Evolutionary conservation across 2,797 vertebrate genomes (phyloP), one percentile per base, ranked within the genome.

Genomic region (Phaenicophaeus curvirostris): DNA sequence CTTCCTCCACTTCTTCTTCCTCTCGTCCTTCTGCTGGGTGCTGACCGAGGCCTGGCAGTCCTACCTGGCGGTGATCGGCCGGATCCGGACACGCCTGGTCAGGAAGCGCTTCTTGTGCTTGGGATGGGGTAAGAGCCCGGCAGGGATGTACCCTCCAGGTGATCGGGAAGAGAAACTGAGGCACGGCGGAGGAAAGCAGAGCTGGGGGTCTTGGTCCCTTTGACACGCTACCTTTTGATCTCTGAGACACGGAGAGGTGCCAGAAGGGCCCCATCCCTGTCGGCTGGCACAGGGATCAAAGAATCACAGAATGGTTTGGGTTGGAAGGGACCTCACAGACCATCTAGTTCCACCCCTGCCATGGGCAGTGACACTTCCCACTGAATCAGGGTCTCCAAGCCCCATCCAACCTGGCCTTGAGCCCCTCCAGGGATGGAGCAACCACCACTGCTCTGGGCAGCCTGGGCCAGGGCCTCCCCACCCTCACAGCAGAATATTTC

Each of bases 1-100:
- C 93, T 99, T 99, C 97, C 98, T 99, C 94, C 99, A 99, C 96
- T 99, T 99, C 98, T 99, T 99, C 98, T 99, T 99, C 98, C 98
- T 99, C 97, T 99, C 99, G 2, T 99, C 99, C 77, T 99, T 99
- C 98, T 99, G 99, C 98, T 99, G 99, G 99, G 99, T 99, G 97
- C 98, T 99, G 96, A 99, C 99, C 0, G 99, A 99, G 97, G 99
- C 99, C 50, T 99, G 99, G 99, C 99, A 99, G 97, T 99, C 99
- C 95, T 99, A 99, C 97, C 98, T 99, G 97, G 99, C 99, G 4
- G 99, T 99, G 96, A 99, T 99, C 41, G 99, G 99, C 96, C 99
- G 99, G 98, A 99, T 99, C 98, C 98, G 99, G 94, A 98, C 99
- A n/a, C 98, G 99, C 93, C 98, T 99, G 67, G 99, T 99, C 97